A percentile compares a stretch with the other conserved stretches of the same genome.
Evolutionary conservation across 2,888 invertebrate species (phyloP).

Genomic region (Xanthia icteritia): DNA sequence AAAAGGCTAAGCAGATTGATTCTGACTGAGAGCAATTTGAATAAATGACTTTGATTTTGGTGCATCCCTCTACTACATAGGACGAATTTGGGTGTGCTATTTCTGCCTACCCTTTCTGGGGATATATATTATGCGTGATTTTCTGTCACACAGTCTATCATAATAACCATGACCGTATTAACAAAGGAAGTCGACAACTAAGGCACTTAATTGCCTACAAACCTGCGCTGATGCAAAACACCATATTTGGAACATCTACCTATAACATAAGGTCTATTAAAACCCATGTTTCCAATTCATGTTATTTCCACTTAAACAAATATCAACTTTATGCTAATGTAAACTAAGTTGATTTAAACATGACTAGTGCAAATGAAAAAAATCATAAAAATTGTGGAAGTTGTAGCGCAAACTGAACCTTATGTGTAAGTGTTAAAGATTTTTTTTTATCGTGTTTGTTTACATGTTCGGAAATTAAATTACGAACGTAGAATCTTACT

Average conservation of each 20-base stretch:
- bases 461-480: background rate
- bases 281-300: background rate
- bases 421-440: background rate
- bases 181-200: conserved; percentile 43
- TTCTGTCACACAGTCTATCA: too few species aligned
- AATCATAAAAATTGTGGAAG: background rate
- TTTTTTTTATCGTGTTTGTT: background rate
- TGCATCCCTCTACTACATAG: too few species aligned
- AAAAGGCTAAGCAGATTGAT: too few species aligned
- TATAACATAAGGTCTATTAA: background rate
- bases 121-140: too few species aligned
- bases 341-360: background rate
- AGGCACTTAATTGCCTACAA: conserved; percentile 1
- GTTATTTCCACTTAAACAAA: background rate
- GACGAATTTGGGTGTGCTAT: too few species aligned
- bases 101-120: too few species aligned
- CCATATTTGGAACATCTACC: conserved; percentile 39
- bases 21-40: too few species aligned
- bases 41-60: too few species aligned
- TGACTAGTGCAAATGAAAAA: background rate
- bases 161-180: conserved; percentile 37
- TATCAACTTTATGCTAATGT: background rate
- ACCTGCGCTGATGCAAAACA: conserved; percentile 13
- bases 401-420: background rate
- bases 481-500: background rate